Conservation (phyloP, 2,113 vertebrate genomes). For the Clupea harengus region DNA sequence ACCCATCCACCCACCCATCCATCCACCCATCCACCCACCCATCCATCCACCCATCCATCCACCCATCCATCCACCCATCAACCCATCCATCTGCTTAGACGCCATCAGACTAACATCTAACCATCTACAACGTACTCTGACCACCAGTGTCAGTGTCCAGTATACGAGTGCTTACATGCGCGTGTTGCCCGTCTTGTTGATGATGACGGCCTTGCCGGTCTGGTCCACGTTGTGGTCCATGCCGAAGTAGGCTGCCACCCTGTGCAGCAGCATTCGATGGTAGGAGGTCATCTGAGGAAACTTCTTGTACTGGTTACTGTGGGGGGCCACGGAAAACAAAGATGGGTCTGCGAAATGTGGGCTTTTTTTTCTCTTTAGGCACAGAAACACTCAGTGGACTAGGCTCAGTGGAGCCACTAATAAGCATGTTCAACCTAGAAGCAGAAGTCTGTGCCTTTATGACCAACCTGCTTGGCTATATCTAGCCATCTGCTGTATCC, state of each 20-base stretch:
- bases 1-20: no score
- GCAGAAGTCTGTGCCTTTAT: background rate
- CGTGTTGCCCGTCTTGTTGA: slow-evolving; percentile 98
- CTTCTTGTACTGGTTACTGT: slow-evolving; percentile 98
- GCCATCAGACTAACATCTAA: no score
- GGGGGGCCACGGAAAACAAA: background rate
- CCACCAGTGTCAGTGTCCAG: background rate
- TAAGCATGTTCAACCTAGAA: no score
- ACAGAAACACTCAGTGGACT: background rate
- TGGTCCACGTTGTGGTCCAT: slow-evolving; percentile 99
- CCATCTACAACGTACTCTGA: no score
- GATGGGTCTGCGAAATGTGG: slow-evolving; percentile 66
- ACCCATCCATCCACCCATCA: background rate
- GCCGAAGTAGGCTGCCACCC: slow-evolving; percentile 97
- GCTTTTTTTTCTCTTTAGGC: background rate
- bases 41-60: background rate
- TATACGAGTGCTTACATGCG: slow-evolving; percentile 82
- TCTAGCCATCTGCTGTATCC: background rate
- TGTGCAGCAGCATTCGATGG: slow-evolving; percentile 96
- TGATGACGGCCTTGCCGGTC: slow-evolving; percentile 97
- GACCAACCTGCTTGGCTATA: background rate
- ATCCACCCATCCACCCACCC: background rate
- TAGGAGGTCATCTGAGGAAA: slow-evolving; percentile 99
- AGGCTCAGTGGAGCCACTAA: no score
- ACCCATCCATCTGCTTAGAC: background rate